phyloP scores from a whole-genome alignment of 2,888 invertebrate genomes.

The Oscheius sp. region DNA sequence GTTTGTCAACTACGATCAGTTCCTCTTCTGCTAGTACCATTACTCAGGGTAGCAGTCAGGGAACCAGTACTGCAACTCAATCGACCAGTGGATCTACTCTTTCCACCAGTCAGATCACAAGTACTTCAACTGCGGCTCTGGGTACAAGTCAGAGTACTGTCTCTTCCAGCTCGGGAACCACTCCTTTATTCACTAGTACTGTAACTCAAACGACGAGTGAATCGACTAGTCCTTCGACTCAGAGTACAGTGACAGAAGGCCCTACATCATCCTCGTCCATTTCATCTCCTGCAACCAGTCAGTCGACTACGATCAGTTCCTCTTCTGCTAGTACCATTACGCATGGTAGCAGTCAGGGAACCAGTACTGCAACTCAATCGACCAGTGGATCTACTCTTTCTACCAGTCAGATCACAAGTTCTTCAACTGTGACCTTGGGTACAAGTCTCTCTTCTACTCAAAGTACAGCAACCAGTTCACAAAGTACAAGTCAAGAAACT shows the following conservation, averaged over 20 bases:
- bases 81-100: background rate
- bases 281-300: background rate
- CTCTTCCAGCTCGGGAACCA: background rate
- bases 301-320: background rate
- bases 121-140: background rate
- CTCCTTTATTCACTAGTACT: background rate
- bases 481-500: background rate
- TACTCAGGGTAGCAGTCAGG: background rate
- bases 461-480: background rate
- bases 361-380: background rate
- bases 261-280: background rate
- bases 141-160: background rate
- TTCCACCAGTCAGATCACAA: background rate
- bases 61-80: background rate
- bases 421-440: background rate
- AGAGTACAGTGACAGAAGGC: background rate
- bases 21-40: background rate
- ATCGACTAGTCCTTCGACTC: background rate
- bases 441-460: background rate
- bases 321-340: background rate
- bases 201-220: background rate
- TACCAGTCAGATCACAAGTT: background rate
- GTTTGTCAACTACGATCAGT: background rate
- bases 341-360: background rate
- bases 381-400: background rate